Evolutionary conservation across 2,888 invertebrate species (phyloP).

Genomic region (Cyclophora albipunctata): DNA sequence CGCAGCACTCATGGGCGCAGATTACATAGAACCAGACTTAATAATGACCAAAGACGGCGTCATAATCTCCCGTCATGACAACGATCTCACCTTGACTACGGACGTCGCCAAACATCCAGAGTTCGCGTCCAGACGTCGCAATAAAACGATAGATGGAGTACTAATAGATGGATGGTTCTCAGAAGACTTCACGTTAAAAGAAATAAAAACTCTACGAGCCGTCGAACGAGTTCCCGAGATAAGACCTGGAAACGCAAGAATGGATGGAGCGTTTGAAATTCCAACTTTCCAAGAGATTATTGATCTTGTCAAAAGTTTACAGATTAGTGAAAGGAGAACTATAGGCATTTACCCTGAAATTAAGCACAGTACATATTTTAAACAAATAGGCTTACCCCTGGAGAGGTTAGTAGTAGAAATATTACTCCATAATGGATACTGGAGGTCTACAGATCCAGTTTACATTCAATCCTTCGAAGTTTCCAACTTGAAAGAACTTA

Average conservation of each 20-base stretch:
- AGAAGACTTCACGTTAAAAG: conserved; percentile 58
- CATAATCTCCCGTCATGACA: conserved; percentile 54
- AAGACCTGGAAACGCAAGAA: conserved; percentile 52
- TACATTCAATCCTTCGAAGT: no score
- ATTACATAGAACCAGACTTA: conserved; percentile 61
- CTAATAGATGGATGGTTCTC: conserved; percentile 50
- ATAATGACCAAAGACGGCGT: conserved; percentile 59
- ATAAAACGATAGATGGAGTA: conserved; percentile 41
- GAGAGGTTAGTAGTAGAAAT: conserved; percentile 45
- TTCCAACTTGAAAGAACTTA: no score
- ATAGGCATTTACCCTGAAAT: conserved; percentile 66
- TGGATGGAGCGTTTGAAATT: conserved; percentile 46
- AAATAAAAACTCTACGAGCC: conserved; percentile 50
- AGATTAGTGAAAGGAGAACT: conserved; percentile 43
- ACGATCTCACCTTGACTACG: conserved; percentile 47
- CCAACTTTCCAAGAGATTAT: conserved; percentile 60
- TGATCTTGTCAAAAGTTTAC: conserved; percentile 47
- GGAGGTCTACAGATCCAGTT: conserved; percentile 27
- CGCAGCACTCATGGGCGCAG: conserved; percentile 56
- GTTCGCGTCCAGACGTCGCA: conserved; percentile 40
- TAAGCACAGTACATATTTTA: conserved; percentile 53
- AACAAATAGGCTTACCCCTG: conserved; percentile 45
- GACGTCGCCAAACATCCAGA: conserved; percentile 44
- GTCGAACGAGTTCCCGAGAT: conserved; percentile 46
- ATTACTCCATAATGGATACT: conserved; percentile 50